Conservation (phyloP, 2,113 vertebrate species). For the Elachura formosa region DNA sequence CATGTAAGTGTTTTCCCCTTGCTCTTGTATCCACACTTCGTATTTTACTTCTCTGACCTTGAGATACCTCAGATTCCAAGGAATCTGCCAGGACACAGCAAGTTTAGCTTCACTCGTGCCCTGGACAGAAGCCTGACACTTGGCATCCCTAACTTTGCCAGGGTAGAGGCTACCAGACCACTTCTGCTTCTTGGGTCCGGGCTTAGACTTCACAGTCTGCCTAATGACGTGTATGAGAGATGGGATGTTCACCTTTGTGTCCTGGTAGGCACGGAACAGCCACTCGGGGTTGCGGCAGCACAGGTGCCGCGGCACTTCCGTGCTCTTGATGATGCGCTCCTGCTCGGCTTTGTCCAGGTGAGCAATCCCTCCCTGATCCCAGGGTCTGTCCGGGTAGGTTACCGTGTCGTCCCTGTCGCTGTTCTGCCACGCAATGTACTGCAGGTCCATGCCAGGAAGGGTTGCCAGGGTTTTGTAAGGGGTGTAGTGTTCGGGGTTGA, state of each 20-base stretch:
- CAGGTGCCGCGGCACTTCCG: slow-evolving; percentile 87
- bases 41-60: slow-evolving; percentile 95
- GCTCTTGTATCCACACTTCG: slow-evolving; percentile 98
- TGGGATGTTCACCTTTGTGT: slow-evolving; percentile 87
- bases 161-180: slow-evolving; percentile 82
- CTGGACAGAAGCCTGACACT: slow-evolving; percentile 88
- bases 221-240: slow-evolving; percentile 83
- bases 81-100: slow-evolving; percentile 91
- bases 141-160: slow-evolving; percentile 87
- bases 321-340: slow-evolving; percentile 85
- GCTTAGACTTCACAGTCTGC: slow-evolving; percentile 80
- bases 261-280: slow-evolving; percentile 98
- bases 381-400: slow-evolving; percentile 83
- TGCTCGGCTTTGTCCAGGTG: slow-evolving; percentile 88
- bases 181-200: slow-evolving; percentile 75
- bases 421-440: slow-evolving; percentile 93
- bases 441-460: slow-evolving; percentile 94
- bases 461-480: slow-evolving; percentile 91
- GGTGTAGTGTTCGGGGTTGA: slow-evolving; percentile 95
- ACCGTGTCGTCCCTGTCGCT: slow-evolving; percentile 80
- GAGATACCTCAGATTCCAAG: slow-evolving; percentile 94
- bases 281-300: slow-evolving; percentile 96
- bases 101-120: slow-evolving; percentile 86
- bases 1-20: slow-evolving; percentile 98
- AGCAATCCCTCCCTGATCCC: slow-evolving; percentile 93